phyloP scores from a whole-genome alignment of 1,140 invertebrate genomes.

The Pygmarrhopalites habei region DNA sequence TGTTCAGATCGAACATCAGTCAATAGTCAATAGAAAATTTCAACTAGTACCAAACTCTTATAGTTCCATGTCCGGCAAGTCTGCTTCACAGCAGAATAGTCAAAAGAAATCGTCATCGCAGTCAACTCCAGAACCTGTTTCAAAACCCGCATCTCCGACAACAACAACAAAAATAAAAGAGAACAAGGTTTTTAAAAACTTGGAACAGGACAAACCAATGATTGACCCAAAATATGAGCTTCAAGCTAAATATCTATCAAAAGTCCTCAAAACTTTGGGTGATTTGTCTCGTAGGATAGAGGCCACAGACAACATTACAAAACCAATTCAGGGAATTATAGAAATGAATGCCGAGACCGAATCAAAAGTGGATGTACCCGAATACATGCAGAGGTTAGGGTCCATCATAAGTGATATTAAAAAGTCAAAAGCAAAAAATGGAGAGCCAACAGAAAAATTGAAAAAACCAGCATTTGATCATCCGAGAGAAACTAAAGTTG shows the following conservation, averaged over 20 bases:
- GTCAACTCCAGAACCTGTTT: neutral
- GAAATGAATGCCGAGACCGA: neutral
- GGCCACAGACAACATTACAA: neutral
- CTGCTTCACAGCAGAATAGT: neutral
- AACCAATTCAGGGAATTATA: neutral
- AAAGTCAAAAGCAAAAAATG: neutral
- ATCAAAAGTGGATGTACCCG: neutral
- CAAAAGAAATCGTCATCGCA: neutral
- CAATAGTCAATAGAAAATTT: neutral
- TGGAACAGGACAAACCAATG: neutral
- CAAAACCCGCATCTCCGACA: neutral
- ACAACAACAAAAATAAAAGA: neutral
- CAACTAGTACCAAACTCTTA: neutral
- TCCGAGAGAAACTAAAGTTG: too few species aligned
- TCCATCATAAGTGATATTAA: conserved; percentile 1
- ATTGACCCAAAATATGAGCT: neutral
- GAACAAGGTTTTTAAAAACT: neutral
- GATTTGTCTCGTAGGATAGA: neutral
- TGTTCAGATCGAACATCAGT: neutral
- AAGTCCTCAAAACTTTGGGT: conserved; percentile 1
- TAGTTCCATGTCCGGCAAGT: neutral
- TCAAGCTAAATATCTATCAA: conserved; percentile 9
- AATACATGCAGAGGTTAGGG: conserved; percentile 3
- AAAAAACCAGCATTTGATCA: neutral
- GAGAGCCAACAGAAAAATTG: neutral